These are phyloP conservation scores for Scolopax mira DNA, from an alignment of 2,113 vertebrate genomes.

Conservation along the genomic window DNA sequence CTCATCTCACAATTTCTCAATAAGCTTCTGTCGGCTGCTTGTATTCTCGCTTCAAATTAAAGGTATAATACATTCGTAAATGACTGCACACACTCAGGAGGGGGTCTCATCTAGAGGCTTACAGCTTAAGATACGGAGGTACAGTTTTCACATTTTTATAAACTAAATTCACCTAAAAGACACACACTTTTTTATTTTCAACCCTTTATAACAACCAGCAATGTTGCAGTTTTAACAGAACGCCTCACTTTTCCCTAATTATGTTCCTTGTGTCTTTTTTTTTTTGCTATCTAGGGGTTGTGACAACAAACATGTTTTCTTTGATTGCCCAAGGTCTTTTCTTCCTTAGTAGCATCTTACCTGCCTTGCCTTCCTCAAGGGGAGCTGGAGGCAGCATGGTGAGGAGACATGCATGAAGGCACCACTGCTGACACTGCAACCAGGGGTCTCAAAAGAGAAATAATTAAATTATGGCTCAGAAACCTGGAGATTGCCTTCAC, in stretches of 20 bases:
- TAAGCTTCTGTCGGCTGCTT: not conserved
- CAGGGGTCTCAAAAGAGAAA: not conserved
- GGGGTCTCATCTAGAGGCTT: not conserved
- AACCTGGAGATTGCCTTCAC: not conserved
- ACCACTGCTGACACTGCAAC: fast-evolving
- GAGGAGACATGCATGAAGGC: too few relatives aligned
- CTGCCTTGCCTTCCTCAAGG: not conserved
- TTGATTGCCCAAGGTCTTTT: not conserved
- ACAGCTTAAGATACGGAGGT: not conserved
- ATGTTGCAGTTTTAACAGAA: not conserved
- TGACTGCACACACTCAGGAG: not conserved
- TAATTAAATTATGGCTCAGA: not conserved
- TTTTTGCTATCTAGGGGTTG: not conserved
- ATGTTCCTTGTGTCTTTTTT: not conserved
- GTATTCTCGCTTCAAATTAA: not conserved
- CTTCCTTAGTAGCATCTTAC: not conserved
- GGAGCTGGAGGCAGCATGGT: not conserved
- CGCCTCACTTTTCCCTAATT: not conserved
- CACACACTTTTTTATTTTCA: not conserved
- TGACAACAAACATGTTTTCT: not conserved
- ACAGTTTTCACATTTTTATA: not conserved
- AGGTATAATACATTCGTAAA: not conserved
- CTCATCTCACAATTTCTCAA: not conserved
- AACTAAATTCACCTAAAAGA: not conserved
- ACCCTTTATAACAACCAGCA: not conserved